Conservation (phyloP, 2,888 invertebrate species). For the Microchrysa polita region DNA sequence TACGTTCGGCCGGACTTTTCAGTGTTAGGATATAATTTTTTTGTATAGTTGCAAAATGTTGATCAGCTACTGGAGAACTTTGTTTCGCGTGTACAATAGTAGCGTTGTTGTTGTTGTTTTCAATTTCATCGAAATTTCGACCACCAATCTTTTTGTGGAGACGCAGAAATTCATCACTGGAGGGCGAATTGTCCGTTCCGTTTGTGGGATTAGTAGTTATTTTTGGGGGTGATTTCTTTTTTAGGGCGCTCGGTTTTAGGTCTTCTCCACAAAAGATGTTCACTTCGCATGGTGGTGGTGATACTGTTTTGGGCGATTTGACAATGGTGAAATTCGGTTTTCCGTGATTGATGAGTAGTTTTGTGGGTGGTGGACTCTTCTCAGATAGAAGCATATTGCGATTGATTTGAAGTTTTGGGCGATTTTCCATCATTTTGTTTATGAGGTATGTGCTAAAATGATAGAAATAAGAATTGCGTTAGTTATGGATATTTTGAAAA, state of each 20-base stretch:
- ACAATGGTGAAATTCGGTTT: conserved; percentile 63
- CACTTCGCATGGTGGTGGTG: conserved; percentile 10
- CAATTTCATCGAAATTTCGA: conserved; percentile 32
- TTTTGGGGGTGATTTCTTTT: conserved; percentile 22
- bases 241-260: conserved; percentile 13
- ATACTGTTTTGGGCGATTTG: conserved; percentile 30
- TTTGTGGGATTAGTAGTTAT: not conserved
- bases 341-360: conserved; percentile 62
- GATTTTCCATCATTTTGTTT: conserved; percentile 25
- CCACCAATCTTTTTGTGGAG: conserved; percentile 36
- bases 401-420: conserved; percentile 21
- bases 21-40: conserved; percentile 17
- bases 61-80: not conserved
- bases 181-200: not conserved
- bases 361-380: conserved; percentile 57
- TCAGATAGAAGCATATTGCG: conserved; percentile 9
- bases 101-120: conserved; percentile 21
- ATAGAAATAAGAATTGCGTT: not conserved
- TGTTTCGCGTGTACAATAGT: not conserved
- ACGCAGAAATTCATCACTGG: conserved; percentile 22
- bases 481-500: not conserved
- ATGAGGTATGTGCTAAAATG: not conserved
- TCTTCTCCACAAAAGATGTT: conserved; percentile 23
- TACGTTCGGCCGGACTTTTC: conserved; percentile 5
- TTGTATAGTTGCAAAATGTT: conserved; percentile 21